Percentiles rank a stretch among this genome's conserved stretches.
These are phyloP conservation scores for Ormia ochracea DNA, from an alignment of 2,888 invertebrate species.

Conservation along the genomic window DNA sequence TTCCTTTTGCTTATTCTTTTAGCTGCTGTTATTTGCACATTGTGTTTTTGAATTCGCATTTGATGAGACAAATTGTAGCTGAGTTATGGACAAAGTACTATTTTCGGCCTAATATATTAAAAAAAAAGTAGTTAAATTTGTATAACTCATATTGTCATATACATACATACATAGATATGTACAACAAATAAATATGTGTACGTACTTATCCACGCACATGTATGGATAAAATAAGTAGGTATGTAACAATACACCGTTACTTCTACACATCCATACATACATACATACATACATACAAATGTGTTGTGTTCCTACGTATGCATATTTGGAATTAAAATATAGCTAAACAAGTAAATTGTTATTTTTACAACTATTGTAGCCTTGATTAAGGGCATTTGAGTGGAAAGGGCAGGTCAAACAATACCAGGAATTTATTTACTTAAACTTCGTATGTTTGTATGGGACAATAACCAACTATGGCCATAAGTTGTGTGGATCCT, in stretches of 20 bases:
- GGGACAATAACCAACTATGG: background rate
- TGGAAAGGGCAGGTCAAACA: background rate
- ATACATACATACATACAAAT: too few species aligned
- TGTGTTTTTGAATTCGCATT: background rate
- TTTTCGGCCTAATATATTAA: background rate
- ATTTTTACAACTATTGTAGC: background rate
- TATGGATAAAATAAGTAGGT: too few species aligned
- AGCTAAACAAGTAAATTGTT: background rate
- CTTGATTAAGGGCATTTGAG: conserved; percentile 2
- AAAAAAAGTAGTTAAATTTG: background rate
- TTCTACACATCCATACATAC: too few species aligned
- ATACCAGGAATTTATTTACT: too few species aligned
- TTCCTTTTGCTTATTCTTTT: background rate
- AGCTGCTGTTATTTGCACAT: conserved; percentile 10
- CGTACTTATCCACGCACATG: too few species aligned
- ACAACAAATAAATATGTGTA: too few species aligned
- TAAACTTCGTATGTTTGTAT: background rate
- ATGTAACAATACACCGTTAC: too few species aligned
- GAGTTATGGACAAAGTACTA: background rate
- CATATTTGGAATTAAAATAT: background rate
- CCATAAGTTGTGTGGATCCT: too few species aligned
- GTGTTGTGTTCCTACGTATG: too few species aligned
- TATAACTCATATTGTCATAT: background rate
- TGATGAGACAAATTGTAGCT: conserved; percentile 11
- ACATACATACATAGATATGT: too few species aligned